A percentile compares a stretch with the other conserved stretches of the same genome.
Evolutionary conservation across 1,140 invertebrate genomes (phyloP).

Genomic region (Drosophila ogumai): DNA sequence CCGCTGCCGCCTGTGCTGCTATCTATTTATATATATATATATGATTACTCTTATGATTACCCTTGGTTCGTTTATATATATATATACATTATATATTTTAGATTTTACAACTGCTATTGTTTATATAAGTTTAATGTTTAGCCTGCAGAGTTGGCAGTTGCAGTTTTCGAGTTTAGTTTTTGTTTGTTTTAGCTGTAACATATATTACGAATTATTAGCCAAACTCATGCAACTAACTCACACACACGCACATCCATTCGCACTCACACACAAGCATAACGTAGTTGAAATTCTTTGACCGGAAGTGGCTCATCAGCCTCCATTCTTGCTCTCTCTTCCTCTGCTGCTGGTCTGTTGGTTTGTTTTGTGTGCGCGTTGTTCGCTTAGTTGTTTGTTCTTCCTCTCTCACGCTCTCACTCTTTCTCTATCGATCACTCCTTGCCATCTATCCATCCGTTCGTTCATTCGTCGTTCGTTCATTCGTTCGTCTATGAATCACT

Average conservation of each 20-base stretch:
- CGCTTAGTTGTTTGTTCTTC: conserved; percentile 44
- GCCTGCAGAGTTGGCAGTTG: conserved; percentile 54
- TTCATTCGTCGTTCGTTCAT: not conserved
- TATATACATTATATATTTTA: conserved; percentile 60
- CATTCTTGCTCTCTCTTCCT: conserved; percentile 54
- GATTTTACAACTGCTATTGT: conserved; percentile 59
- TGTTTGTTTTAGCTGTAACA: conserved; percentile 69
- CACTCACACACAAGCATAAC: conserved; percentile 29
- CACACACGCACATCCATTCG: conserved; percentile 26
- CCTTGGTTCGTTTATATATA: conserved; percentile 70
- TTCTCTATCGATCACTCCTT: conserved; percentile 31
- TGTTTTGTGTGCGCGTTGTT: conserved; percentile 55
- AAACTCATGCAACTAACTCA: conserved; percentile 72
- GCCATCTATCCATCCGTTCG: not conserved
- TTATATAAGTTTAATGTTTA: conserved; percentile 77
- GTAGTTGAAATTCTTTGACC: conserved; percentile 56
- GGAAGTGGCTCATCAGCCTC: conserved; percentile 73
- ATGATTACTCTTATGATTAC: conserved; percentile 57
- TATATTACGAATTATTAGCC: conserved; percentile 76
- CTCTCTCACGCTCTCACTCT: conserved; percentile 38
- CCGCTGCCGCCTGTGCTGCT: conserved; percentile 78
- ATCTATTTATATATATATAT: conserved; percentile 61
- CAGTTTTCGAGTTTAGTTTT: conserved; percentile 56
- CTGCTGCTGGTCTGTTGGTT: conserved; percentile 26
- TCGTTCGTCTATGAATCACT: conserved; percentile 33